These are phyloP conservation scores for Muraenolepis orangiensis DNA, from an alignment of 2,797 vertebrate genomes.

Conservation along the genomic window DNA sequence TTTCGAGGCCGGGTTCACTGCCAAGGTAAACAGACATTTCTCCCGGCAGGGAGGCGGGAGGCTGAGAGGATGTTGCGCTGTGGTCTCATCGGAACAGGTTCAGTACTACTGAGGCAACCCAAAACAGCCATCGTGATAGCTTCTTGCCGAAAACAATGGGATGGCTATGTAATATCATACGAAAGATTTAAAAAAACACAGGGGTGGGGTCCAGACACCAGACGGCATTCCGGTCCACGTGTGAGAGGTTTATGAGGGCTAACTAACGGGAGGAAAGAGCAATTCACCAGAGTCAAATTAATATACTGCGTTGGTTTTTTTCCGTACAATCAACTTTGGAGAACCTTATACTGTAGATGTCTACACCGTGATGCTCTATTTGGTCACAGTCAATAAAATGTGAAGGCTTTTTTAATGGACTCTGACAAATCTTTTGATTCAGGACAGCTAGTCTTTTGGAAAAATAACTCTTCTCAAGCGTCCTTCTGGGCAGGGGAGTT, in stretches of 20 bases:
- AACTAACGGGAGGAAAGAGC: conserved; percentile 20
- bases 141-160: not conserved
- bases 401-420: conserved; percentile 63
- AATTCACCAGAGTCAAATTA: conserved; percentile 41
- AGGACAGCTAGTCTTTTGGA: conserved; percentile 54
- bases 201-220: not conserved
- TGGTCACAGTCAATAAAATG: conserved; percentile 66
- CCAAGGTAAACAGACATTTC: conserved; percentile 58
- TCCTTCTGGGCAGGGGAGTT: conserved; percentile 36
- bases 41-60: conserved; percentile 35
- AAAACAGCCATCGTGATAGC: not conserved
- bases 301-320: conserved; percentile 42
- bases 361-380: conserved; percentile 53
- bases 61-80: conserved; percentile 35
- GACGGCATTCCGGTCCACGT: not conserved
- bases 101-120: conserved; percentile 6
- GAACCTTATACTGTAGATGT: conserved; percentile 51
- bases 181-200: not conserved
- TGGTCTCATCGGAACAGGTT: conserved; percentile 23
- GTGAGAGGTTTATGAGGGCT: conserved; percentile 23
- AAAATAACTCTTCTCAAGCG: conserved; percentile 39
- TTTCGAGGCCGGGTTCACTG: conserved; percentile 38
- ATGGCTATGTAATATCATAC: not conserved
- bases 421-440: conserved; percentile 60
- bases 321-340: conserved; percentile 52